Base-by-base conservation (phyloP, 1,140 invertebrate species). In the Drosophila tani region DNA sequence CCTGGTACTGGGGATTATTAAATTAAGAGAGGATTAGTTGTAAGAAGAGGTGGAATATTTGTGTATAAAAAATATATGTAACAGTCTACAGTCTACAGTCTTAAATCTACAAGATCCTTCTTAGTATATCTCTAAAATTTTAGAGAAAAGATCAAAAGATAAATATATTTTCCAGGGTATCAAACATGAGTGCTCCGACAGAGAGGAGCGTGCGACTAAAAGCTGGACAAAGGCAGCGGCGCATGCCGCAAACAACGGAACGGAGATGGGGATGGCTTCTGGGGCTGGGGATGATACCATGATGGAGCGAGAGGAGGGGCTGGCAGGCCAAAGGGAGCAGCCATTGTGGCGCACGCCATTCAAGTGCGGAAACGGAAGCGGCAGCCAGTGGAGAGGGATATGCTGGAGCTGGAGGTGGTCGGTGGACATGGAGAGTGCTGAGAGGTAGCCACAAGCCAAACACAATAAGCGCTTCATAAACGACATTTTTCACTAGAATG, bases 381-480 rank as follows among this genome's bases (percentile, higher is more conserved):
- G 81, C 85, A 71, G 65, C 40, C 24, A 41, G 11, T 17, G 66
- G 29, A 51, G 46, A 3, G 38, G 51, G 38, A 55, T 21, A 21
- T 55, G 11, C 51, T 55, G 17, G n/a, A 35, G 27, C 27, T 14
- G 32, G 17, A 9, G 15, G n/a, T 14, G 29, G 46, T 35, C 32
- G 9, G 21, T 24, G 41, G 32, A 41, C 5, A 15, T n/a, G 53
- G 38, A 38, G 45, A 17, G 15, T 11, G 5, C 9, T 49, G 51
- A 41, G 49, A 51, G 77, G 78, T 56, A 65, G 81, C 83, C 80
- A 70, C 84, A 88, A 90, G 78, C 78, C 85, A 90, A 90, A 90
- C 85, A 90, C 85, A 90, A 90, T 90, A 90, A 90, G 82, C 85
- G 85, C 79, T 85, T 90, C 85, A 90, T 90, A 90, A 91, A 82